These are phyloP conservation scores for Oryzias celebensis DNA, from an alignment of 2,113 vertebrate species.

Conservation along the genomic window DNA sequence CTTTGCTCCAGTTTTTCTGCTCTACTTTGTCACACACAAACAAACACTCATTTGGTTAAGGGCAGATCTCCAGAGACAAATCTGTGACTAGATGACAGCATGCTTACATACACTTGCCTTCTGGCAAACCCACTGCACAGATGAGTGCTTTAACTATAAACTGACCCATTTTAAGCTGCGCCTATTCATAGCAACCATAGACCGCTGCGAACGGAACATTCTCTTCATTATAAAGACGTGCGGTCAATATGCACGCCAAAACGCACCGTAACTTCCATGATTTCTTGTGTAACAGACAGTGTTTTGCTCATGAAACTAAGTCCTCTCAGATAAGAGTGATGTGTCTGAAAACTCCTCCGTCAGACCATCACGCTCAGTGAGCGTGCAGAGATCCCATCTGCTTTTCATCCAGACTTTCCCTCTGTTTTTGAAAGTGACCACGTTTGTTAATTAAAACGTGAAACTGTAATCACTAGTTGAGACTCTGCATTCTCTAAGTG, in stretches of 20 bases:
- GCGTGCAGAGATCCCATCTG: conserved; percentile 64
- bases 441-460: conserved; percentile 37
- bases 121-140: conserved; percentile 70
- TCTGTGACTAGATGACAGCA: conserved; percentile 71
- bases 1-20: conserved; percentile 28
- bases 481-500: background rate
- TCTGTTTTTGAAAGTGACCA: conserved; percentile 40
- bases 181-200: conserved; percentile 73
- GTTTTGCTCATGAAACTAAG: conserved; percentile 41
- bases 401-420: conserved; percentile 42
- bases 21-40: conserved; percentile 47
- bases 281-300: conserved; percentile 36
- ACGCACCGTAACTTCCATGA: conserved; percentile 10
- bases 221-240: conserved; percentile 42
- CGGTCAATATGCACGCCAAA: conserved; percentile 22
- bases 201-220: conserved; percentile 44
- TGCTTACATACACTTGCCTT: conserved; percentile 73
- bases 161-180: conserved; percentile 73
- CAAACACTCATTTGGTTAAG: conserved; percentile 51
- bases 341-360: conserved; percentile 20
- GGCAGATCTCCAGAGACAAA: conserved; percentile 68
- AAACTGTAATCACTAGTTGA: conserved; percentile 1
- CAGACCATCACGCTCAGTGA: conserved; percentile 36
- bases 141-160: conserved; percentile 74
- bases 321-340: conserved; percentile 16